A percentile compares a stretch with the other conserved stretches of the same genome.
phyloP scores from a whole-genome alignment of 2,888 invertebrate species.

The Diaphora mendica region DNA sequence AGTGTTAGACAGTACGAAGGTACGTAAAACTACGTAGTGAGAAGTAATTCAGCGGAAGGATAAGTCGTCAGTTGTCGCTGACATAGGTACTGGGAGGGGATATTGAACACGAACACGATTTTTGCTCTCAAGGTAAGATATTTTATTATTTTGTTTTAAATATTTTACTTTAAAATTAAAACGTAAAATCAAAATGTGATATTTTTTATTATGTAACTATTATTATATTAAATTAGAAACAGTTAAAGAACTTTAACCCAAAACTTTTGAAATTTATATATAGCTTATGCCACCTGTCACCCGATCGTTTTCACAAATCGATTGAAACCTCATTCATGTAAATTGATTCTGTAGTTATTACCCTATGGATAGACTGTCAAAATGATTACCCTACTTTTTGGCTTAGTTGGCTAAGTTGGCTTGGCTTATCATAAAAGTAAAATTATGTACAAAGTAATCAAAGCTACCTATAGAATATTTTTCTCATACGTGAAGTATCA shows the following conservation, averaged over 20 bases:
- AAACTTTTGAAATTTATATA: too few relatives aligned
- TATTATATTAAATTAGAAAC: not conserved
- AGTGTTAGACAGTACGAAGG: not conserved
- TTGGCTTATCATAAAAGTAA: too few relatives aligned
- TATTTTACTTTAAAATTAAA: not conserved
- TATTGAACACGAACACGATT: not conserved
- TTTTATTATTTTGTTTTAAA: not conserved
- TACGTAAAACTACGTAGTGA: not conserved
- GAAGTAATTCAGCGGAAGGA: not conserved
- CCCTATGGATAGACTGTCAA: too few relatives aligned
- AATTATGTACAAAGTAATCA: not conserved
- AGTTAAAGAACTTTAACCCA: too few relatives aligned
- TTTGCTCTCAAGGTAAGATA: not conserved
- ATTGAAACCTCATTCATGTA: too few relatives aligned
- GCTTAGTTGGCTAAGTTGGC: too few relatives aligned
- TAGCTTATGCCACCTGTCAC: too few relatives aligned
- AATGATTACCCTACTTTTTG: too few relatives aligned
- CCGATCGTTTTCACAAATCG: too few relatives aligned
- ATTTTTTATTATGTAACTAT: not conserved
- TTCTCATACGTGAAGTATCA: not conserved
- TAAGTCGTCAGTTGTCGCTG: not conserved
- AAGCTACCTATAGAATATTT: not conserved
- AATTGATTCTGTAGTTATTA: too few relatives aligned
- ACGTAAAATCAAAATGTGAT: too few relatives aligned
- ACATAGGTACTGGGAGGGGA: not conserved